phyloP scores from a whole-genome alignment of 2,113 vertebrate species.

The Heterotis niloticus region DNA sequence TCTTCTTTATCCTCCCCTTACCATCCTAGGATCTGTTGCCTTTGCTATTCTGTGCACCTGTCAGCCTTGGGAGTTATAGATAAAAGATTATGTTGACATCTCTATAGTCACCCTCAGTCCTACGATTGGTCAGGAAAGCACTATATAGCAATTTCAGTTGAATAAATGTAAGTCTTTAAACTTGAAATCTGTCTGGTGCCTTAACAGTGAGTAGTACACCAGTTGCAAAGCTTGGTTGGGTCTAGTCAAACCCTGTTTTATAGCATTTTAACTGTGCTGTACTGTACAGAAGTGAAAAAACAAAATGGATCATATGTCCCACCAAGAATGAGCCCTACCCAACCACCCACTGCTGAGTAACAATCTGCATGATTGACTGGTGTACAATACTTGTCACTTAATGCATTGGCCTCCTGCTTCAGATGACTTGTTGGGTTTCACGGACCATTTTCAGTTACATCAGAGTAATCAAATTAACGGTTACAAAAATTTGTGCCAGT shows the following conservation, averaged over 20 bases:
- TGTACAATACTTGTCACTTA: no score
- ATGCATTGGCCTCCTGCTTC: no score
- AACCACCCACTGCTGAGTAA: no score
- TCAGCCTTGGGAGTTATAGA: not conserved
- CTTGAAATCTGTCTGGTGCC: not conserved
- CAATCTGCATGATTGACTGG: no score
- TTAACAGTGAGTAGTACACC: not conserved
- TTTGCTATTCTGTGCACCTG: not conserved
- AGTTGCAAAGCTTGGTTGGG: not conserved
- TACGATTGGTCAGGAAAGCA: not conserved
- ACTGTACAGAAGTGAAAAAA: not conserved
- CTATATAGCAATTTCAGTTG: not conserved
- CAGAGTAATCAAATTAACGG: not conserved
- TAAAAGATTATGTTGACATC: not conserved
- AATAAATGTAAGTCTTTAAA: not conserved
- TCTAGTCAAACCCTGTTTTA: not conserved
- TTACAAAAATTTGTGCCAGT: not conserved
- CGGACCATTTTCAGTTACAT: not conserved
- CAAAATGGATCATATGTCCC: no score
- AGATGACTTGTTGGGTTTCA: no score
- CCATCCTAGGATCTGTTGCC: slow-evolving; percentile 33
- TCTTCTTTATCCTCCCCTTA: slow-evolving; percentile 41
- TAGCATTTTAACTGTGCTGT: not conserved
- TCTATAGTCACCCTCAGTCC: not conserved
- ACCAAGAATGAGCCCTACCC: no score